These are phyloP conservation scores for Hippoglossus hippoglossus DNA, from an alignment of 2,797 vertebrate species.

Conservation along the genomic window DNA sequence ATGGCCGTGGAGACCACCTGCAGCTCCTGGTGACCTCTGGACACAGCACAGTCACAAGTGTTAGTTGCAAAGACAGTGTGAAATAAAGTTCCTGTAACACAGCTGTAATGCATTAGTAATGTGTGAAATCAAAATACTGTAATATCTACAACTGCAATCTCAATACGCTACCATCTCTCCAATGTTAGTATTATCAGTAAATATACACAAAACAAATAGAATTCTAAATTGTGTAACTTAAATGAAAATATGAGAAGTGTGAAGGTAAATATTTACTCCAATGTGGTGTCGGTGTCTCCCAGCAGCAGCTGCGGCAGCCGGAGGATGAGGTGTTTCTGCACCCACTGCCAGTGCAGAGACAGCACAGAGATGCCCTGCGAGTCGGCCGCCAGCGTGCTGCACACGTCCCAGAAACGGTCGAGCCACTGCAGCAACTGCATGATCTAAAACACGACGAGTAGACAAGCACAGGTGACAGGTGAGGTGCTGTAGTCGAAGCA, in stretches of 20 bases:
- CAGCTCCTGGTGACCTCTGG: slow-evolving; percentile 89
- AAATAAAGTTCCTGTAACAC: not conserved
- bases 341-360: slow-evolving; percentile 97
- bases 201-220: not conserved
- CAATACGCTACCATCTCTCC: not conserved
- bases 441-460: slow-evolving; percentile 61
- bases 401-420: slow-evolving; percentile 91
- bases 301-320: slow-evolving; percentile 88
- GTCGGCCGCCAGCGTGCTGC: slow-evolving; percentile 87
- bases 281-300: slow-evolving; percentile 81
- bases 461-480: not conserved
- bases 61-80: not conserved
- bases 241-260: not conserved
- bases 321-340: slow-evolving; percentile 90
- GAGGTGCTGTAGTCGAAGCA: not conserved
- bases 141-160: not conserved
- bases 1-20: slow-evolving; percentile 89
- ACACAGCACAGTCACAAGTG: slow-evolving; percentile 30
- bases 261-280: slow-evolving; percentile 83
- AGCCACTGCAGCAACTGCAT: slow-evolving; percentile 88
- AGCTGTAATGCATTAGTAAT: too few species aligned
- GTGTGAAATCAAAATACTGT: too few species aligned
- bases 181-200: not conserved
- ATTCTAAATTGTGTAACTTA: not conserved
- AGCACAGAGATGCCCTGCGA: slow-evolving; percentile 88